Evolutionary conservation across 2,888 invertebrate species (phyloP), one percentile per base, ranked within the genome.

Genomic region (Bedellia somnulentella): DNA sequence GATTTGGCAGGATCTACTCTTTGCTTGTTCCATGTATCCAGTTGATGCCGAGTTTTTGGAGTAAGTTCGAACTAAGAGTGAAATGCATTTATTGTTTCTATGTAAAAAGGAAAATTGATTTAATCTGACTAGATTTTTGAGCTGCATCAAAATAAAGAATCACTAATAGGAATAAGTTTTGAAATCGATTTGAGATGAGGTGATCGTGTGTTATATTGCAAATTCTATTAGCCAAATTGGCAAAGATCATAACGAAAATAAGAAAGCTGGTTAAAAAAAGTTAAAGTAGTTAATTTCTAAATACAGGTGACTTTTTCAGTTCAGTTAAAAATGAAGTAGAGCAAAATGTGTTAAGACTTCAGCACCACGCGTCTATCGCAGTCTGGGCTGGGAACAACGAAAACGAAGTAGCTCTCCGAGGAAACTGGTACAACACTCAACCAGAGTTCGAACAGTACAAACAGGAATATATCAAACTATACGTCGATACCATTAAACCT

Each of bases 1-100:
- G 46, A 85, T 99, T 32, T 99, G 97, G 97, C 97, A 99, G 59
- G 98, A 99, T 59, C 85, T 97, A 52, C 91, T 96, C 86, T 99
- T 96, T 57, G 97, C 96, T 0, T 96, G 94, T 52, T 82, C 89
- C 12, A 88, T 98, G 86, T 99, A 99, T 61, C 97, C 97, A 0
- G 79, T 82, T 0, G 80, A 82, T 33, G 46, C 64, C 0, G 70
- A 79, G 1, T 98, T 91, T 62, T 66, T 97, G 14, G 48, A 73
- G 63, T 83, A 64, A 51, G 62, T 44, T n/a, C 6, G n/a, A 18
- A 6, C 15, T 12, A 9, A 29, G 21, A 26, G 12, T 31, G n/a
- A 27, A 13, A n/a, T n/a, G n/a, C 3, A 30, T 24, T 28, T 25
- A 15, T 5, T n/a, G 10, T 24, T 24, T 24, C 11, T 2, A 18